These are phyloP conservation scores for Vulpes lagopus DNA, from an alignment of 2,113 vertebrate genomes.

Conservation along the genomic window DNA sequence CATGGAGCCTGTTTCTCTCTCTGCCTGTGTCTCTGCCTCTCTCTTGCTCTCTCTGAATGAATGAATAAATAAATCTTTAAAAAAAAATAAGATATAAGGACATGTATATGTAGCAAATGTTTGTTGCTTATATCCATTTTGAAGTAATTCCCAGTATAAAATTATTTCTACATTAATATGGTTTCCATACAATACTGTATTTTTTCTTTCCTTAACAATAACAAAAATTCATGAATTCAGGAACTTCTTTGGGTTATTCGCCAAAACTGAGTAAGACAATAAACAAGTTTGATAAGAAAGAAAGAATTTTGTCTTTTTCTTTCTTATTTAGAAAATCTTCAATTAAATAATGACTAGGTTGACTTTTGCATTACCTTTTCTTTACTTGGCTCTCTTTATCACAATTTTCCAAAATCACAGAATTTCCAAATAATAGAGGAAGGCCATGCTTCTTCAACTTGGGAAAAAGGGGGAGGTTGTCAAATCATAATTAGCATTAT, in stretches of 20 bases:
- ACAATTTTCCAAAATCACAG: conserved; percentile 8
- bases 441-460: not conserved
- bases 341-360: not conserved
- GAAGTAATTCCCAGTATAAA: not conserved
- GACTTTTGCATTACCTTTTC: not conserved
- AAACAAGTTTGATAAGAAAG: not conserved
- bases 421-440: not conserved
- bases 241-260: not conserved
- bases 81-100: not conserved
- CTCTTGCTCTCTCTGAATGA: too few relatives aligned
- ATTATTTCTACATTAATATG: not conserved
- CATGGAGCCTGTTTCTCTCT: too few relatives aligned
- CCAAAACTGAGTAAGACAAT: conserved; percentile 16
- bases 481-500: not conserved
- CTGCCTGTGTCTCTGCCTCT: too few relatives aligned
- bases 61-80: too few relatives aligned
- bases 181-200: not conserved
- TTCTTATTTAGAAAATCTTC: conserved; percentile 41
- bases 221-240: not conserved
- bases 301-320: not conserved
- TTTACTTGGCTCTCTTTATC: not conserved
- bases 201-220: conserved; percentile 1
- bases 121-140: not conserved
- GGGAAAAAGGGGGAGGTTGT: not conserved
- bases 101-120: not conserved